Evolutionary conservation across 2,113 vertebrate species (phyloP).

Genomic region (Atrichornis clamosus): DNA sequence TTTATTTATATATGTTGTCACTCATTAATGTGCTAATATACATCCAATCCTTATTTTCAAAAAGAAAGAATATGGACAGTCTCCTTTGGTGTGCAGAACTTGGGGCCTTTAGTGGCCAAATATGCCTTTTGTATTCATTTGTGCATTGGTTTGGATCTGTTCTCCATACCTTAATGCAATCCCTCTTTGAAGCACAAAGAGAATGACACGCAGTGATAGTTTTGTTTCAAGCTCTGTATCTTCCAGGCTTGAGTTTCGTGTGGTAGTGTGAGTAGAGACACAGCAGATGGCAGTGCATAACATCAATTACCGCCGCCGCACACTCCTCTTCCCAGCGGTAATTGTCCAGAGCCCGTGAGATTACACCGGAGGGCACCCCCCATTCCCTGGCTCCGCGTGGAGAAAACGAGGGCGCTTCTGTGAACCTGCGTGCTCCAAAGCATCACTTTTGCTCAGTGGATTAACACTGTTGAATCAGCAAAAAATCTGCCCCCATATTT

Average conservation of each 20-base stretch:
- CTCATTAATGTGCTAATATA: background rate
- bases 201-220: background rate
- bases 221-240: background rate
- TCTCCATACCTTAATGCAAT: background rate
- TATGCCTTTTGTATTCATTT: background rate
- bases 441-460: background rate
- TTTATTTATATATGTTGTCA: background rate
- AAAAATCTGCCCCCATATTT: background rate
- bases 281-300: constrained; percentile 76
- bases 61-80: background rate
- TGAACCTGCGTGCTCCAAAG: background rate
- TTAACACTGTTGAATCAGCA: constrained; percentile 47
- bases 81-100: background rate
- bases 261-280: constrained; percentile 41
- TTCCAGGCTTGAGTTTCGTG: background rate
- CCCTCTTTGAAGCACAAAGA: background rate
- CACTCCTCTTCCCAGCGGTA: background rate
- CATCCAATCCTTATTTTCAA: background rate
- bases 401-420: background rate
- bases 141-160: background rate
- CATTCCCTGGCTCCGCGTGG: background rate
- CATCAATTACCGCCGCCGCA: background rate
- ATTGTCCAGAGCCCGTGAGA: background rate
- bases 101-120: background rate
- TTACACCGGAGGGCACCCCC: background rate